Base-by-base conservation (phyloP, 2,888 invertebrate genomes). In the Pammene aurita region DNA sequence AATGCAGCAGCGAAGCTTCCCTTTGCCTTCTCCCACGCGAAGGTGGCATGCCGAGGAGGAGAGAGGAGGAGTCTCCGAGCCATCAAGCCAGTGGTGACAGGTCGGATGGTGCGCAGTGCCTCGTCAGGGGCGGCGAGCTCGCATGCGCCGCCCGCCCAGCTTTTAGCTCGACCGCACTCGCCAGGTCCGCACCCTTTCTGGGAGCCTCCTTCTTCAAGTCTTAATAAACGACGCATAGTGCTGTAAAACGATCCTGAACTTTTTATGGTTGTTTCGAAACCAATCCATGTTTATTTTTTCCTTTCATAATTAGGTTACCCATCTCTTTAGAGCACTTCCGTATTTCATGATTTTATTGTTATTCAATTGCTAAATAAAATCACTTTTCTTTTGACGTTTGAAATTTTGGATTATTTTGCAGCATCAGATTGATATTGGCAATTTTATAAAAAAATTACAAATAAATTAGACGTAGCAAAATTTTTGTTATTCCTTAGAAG, bases 101-200 rank as follows among this genome's bases (percentile, higher is more conserved):
- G 89, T 90, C 91, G 93, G 89, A 90, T 92, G 89, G 91, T 92
- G 85, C 91, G 92, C 84, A 91, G 92, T 86, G 92, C 88, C 81
- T 92, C 92, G 71, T 90, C 89, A 83, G 89, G 90, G 79, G 91
- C 91, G 82, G 87, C 87, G 78, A 80, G 80, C 78, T 70, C 88
- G 88, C 90, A 86, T 87, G 85, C 85, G 83, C 85, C 83, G 78
- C 80, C 81, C 82, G 81, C 85, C 75, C 83, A 77, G 84, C 85
- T 83, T 83, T 80, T 86, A 87, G 84, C 81, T 77, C 84, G 84
- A 80, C 80, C 84, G 83, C 87, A 84, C 88, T 78, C 82, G 78
- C 81, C 87, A 88, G 88, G 88, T 89, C 87, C 83, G 86, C 87
- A 84, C 85, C 70, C 73, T 50, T 48, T 46, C 68, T 44, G 70